Base-by-base conservation (phyloP, 1,140 invertebrate genomes). In the Drosophila sechellia region DNA sequence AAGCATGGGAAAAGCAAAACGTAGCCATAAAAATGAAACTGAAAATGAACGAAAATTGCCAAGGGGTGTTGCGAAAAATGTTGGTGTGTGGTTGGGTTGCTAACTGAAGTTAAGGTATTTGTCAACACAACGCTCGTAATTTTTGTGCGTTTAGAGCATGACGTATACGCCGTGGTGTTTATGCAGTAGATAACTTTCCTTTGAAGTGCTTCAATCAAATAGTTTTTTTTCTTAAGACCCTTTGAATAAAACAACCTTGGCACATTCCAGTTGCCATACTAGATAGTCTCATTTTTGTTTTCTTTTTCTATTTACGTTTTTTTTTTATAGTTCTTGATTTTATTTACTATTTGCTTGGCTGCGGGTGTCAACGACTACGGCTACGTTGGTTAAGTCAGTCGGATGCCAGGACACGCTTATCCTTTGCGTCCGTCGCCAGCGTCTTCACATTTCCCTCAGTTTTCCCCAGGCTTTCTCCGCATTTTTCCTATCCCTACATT, bases 251-350 rank as follows among this genome's bases (percentile, higher is more conserved):
- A 31, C 6, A 31, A 10, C 31, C 10, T 15, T 5, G 20, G 25
- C 13, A 17, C 1, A 12, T 25, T 15, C 5, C 13, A 25, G 25
- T 35, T 4, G n/a, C 1, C 20, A 35, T 35, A 27, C 17, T 17
- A 17, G 17, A 17, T 17, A 17, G 17, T 17, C 17, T 17, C 17
- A 37, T 22, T 39, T 11, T 42, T 25, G 12, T n/a, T 49, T 65
- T 35, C 20, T 3, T 22, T 42, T 6, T 13, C 27, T 20, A 43
- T 69, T 59, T 27, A 10, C 6, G 11, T 46, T 57, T 65, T 85
- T 45, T 57, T 65, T 86, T 79, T 86, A 80, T 78, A 89, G 79
- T 84, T 84, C 60, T 80, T 77, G 77, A 80, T 80, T 89, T 80
- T 89, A 85, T 84, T 89, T 80, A 84, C 84, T 89, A 83, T 89